Evolutionary conservation across 2,113 vertebrate genomes (phyloP).

Genomic region (Otis tarda): DNA sequence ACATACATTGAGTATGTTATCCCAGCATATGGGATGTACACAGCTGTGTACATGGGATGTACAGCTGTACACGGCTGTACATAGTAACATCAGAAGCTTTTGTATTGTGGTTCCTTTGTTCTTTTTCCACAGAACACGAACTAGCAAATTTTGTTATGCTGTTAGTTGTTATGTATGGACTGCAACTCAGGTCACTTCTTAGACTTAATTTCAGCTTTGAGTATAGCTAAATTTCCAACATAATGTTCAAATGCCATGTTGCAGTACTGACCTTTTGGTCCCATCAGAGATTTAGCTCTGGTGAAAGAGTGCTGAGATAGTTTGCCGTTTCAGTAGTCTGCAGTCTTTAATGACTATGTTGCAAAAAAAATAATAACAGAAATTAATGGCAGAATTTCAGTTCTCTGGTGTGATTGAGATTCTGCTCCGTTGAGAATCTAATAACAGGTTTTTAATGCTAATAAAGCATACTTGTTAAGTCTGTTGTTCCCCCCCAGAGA

Average conservation of each 20-base stretch:
- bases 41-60: too few relatives aligned
- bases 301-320: background rate
- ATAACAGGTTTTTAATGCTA: background rate
- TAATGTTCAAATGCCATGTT: background rate
- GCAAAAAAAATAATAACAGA: background rate
- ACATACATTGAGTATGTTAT: background rate
- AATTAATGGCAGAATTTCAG: background rate
- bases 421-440: background rate
- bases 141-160: background rate
- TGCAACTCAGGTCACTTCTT: background rate
- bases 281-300: background rate
- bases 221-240: background rate
- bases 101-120: background rate
- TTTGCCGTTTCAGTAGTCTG: background rate
- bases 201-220: background rate
- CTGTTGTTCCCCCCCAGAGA: background rate
- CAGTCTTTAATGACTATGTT: background rate
- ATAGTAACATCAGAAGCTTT: background rate
- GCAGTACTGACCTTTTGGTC: background rate
- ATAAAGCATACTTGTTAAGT: background rate
- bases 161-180: background rate
- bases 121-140: background rate
- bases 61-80: background rate
- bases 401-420: background rate
- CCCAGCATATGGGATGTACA: too few relatives aligned